Base-by-base conservation (phyloP, 2,797 vertebrate genomes). In the Schizopygopsis pylzovi region DNA sequence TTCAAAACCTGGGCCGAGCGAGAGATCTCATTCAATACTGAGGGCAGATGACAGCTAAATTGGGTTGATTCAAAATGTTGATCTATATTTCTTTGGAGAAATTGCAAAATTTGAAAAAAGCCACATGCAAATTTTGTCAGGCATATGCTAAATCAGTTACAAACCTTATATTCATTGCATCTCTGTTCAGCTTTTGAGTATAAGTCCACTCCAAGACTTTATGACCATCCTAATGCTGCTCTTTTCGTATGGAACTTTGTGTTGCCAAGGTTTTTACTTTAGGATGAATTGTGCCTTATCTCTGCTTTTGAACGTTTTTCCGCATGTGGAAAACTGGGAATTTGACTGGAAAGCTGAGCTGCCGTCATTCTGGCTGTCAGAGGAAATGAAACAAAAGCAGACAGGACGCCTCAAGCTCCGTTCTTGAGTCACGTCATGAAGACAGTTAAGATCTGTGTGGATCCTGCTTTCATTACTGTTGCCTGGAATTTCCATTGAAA, bases 301-400 rank as follows among this genome's bases (percentile, higher is more conserved):
- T 82, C 43, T 65, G 47, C 33, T 37, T 84, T 43, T 67, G 41
- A 75, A 81, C 70, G 67, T 22, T 56, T 61, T 82, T 81, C 76
- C 13, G 4, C 54, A 41, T 79, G 84, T 85, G 85, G 87, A 88
- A 85, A 82, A 47, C 83, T 82, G 59, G n/a, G 73, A 83, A 88
- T 80, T 63, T 78, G 83, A 76, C 56, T 68, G 87, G 81, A 83
- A 79, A 79, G 79, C 41, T 52, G 61, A 80, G 52, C 28, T 63
- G 79, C 37, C 18, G 47, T 71, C 83, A 59, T 47, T 85, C n/a
- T 81, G 82, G 22, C 79, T 71, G 86, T 61, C 76, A 49, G 49
- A 81, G 84, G 85, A 87, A 90, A 79, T 80, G 71, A 72, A 77
- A 80, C 79, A 77, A 84, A 89, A 87, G 81, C 68, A 86, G 81